Conservation (phyloP, 1,140 invertebrate genomes). For the Leptinotarsa defecta region DNA sequence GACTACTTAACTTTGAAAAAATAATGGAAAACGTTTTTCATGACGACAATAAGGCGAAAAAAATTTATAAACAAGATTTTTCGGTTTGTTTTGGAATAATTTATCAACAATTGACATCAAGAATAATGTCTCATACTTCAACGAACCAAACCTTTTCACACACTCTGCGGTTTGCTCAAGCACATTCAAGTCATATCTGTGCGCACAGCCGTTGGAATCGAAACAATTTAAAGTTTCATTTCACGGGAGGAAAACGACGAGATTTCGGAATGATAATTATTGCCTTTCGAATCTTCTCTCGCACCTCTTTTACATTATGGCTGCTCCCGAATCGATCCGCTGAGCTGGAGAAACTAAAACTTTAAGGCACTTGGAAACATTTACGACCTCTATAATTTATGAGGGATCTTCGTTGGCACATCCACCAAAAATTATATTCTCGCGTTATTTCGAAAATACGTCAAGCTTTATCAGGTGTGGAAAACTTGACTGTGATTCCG, state of each 20-base stretch:
- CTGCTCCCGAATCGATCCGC: background rate
- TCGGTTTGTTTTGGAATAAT: too few species aligned
- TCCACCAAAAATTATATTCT: background rate
- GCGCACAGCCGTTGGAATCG: background rate
- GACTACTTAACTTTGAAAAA: too few species aligned
- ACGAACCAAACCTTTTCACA: too few species aligned
- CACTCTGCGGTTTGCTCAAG: background rate
- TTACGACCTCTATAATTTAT: background rate
- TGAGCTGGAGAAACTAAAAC: slow-evolving; percentile 8
- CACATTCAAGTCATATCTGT: background rate
- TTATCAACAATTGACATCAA: too few species aligned
- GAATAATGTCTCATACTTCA: too few species aligned
- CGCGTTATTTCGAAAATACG: too few species aligned
- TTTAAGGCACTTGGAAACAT: slow-evolving; percentile 1
- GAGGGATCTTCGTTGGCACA: background rate
- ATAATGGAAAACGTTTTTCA: too few species aligned
- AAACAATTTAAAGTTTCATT: slow-evolving; percentile 16
- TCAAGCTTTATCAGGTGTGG: too few species aligned
- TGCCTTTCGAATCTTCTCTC: slow-evolving; percentile 5
- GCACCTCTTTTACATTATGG: slow-evolving; percentile 6
- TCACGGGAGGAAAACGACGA: slow-evolving; percentile 1
- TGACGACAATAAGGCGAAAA: too few species aligned
- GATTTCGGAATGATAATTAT: slow-evolving; percentile 2
- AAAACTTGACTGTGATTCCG: too few species aligned
- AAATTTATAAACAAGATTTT: too few species aligned